Evolutionary conservation across 2,113 vertebrate species (phyloP).

Genomic region (Fulmarus glacialis): DNA sequence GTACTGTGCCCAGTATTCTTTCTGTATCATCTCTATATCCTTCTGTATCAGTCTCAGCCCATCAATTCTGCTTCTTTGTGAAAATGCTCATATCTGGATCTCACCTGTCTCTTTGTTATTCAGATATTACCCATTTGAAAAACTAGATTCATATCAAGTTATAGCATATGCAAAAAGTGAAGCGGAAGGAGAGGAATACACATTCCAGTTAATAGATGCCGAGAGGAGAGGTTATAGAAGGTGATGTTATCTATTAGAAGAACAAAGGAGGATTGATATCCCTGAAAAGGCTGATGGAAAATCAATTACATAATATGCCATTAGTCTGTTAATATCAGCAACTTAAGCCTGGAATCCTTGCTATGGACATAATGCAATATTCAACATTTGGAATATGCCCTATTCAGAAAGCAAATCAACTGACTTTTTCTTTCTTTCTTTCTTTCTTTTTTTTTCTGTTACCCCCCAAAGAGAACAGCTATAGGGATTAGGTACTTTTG

Average conservation of each 20-base stretch:
- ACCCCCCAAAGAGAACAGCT: background rate
- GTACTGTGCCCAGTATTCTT: background rate
- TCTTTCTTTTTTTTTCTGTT: too few species aligned
- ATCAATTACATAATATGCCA: conserved; percentile 46
- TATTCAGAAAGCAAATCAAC: background rate
- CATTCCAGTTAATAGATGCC: background rate
- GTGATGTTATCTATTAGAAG: conserved; percentile 36
- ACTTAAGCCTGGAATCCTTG: conserved; percentile 25
- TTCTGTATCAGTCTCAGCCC: background rate
- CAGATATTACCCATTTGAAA: background rate
- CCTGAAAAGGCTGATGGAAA: conserved; percentile 26
- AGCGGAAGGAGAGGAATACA: background rate
- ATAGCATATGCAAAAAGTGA: background rate
- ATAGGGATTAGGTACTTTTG: background rate
- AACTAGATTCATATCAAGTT: background rate
- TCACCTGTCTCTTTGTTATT: background rate
- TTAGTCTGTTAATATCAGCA: conserved; percentile 41
- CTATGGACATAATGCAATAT: background rate
- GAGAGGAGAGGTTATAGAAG: background rate
- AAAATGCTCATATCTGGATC: background rate
- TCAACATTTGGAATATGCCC: background rate
- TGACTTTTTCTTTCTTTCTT: background rate
- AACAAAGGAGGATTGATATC: conserved; percentile 51
- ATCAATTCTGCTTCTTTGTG: background rate
- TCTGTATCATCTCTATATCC: background rate